A percentile compares a stretch with the other conserved stretches of the same genome.
phyloP scores from a whole-genome alignment of 2,797 vertebrate species.

The Trichosurus vulpecula region DNA sequence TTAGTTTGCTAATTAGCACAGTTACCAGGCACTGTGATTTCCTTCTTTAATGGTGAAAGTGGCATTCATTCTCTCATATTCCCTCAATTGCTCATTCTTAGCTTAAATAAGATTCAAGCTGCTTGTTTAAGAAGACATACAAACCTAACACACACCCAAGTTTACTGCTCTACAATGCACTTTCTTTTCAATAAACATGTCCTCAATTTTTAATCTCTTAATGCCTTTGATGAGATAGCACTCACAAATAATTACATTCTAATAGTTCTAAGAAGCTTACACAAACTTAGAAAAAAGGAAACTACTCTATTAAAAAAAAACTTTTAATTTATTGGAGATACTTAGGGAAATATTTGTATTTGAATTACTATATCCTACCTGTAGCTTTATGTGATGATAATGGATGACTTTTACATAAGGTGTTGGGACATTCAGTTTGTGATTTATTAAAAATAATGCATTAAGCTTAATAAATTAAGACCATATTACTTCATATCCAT shows the following conservation, averaged over 20 bases:
- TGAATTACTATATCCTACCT: conserved; percentile 40
- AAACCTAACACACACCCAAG: conserved; percentile 68
- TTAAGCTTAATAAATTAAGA: background rate
- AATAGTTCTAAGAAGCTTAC: conserved; percentile 75
- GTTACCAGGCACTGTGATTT: conserved; percentile 62
- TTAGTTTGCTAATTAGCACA: conserved; percentile 76
- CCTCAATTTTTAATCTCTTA: conserved; percentile 78
- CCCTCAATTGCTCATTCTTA: conserved; percentile 54
- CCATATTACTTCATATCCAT: background rate
- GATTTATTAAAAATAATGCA: background rate
- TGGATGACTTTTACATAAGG: conserved; percentile 37
- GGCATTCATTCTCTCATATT: conserved; percentile 57
- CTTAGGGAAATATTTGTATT: conserved; percentile 62
- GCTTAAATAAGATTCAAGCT: conserved; percentile 74
- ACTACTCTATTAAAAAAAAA: conserved; percentile 69
- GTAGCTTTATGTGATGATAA: conserved; percentile 44
- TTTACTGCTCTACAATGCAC: conserved; percentile 66
- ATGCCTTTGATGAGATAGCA: conserved; percentile 78
- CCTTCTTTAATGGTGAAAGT: conserved; percentile 63
- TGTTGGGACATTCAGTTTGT: background rate
- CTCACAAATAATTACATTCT: conserved; percentile 76
- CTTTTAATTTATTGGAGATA: conserved; percentile 70
- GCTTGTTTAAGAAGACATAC: conserved; percentile 70
- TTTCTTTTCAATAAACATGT: conserved; percentile 74
- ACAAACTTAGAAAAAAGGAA: conserved; percentile 74